A percentile compares a stretch with the other conserved stretches of the same genome.
phyloP scores from a whole-genome alignment of 2,797 vertebrate genomes.

The Crypturellus tataupa region DNA sequence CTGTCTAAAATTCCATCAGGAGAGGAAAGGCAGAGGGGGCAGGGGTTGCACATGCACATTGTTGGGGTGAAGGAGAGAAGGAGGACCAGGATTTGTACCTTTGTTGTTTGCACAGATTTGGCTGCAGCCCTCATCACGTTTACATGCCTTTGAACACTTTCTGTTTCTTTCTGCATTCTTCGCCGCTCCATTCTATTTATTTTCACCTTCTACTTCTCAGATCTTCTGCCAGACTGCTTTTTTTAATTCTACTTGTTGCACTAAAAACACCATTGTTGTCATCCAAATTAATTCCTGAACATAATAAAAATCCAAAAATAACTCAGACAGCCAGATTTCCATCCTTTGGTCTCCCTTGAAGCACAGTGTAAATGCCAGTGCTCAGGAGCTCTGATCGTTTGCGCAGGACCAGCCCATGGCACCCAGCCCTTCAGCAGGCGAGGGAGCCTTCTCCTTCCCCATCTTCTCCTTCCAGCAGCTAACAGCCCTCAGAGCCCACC shows the following conservation, averaged over 20 bases:
- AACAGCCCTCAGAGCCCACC: neutral
- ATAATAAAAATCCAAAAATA: constrained; percentile 72
- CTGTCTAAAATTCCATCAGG: neutral
- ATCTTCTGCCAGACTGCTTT: constrained; percentile 68
- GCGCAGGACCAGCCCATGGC: neutral
- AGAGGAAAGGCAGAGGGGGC: neutral
- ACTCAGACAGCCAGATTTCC: constrained; percentile 51
- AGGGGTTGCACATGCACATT: neutral
- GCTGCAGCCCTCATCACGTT: neutral
- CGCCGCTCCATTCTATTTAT: constrained; percentile 55
- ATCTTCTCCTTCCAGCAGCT: neutral
- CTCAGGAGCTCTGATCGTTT: constrained; percentile 39
- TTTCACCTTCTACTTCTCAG: constrained; percentile 64
- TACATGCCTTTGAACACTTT: constrained; percentile 66
- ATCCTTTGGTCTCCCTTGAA: constrained; percentile 52
- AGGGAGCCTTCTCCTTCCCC: neutral
- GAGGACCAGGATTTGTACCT: constrained; percentile 22
- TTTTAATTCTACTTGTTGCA: constrained; percentile 52
- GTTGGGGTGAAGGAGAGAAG: neutral
- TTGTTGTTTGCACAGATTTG: constrained; percentile 40
- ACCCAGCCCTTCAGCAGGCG: neutral
- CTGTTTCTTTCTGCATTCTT: constrained; percentile 74
- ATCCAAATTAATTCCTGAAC: constrained; percentile 63
- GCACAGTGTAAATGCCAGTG: constrained; percentile 29
- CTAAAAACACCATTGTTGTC: constrained; percentile 67